Conservation (phyloP, 2,888 invertebrate genomes). For the Caenorhabditis sp. region DNA sequence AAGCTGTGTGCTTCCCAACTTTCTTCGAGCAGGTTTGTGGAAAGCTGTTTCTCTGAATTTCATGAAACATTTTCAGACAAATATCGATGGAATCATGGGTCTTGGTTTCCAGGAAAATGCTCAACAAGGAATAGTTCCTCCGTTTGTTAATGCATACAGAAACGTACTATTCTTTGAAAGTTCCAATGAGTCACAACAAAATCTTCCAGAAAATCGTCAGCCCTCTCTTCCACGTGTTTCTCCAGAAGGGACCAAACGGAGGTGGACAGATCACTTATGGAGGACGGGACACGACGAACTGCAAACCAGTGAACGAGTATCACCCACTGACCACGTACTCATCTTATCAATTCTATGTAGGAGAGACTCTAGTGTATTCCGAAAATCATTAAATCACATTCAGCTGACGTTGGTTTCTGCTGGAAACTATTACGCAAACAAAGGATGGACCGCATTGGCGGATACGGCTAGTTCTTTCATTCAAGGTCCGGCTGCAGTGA, state of each 20-base stretch:
- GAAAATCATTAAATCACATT: slow-evolving; percentile 4
- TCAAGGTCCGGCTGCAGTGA: slow-evolving; percentile 54
- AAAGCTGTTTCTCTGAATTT: background rate
- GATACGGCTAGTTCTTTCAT: slow-evolving; percentile 55
- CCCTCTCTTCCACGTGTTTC: slow-evolving; percentile 25
- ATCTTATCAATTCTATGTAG: slow-evolving; percentile 34
- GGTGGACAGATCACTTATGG: slow-evolving; percentile 31
- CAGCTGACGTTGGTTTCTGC: slow-evolving; percentile 26
- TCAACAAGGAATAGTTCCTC: slow-evolving; percentile 23
- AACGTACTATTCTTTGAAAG: background rate
- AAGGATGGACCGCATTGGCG: slow-evolving; percentile 28
- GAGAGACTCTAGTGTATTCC: background rate
- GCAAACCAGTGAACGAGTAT: slow-evolving; percentile 25
- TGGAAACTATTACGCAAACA: slow-evolving; percentile 19
- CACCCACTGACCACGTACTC: slow-evolving; percentile 30
- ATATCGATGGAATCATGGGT: slow-evolving; percentile 35
- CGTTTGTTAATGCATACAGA: slow-evolving; percentile 26
- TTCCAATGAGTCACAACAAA: too few species aligned
- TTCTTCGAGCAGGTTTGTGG: slow-evolving; percentile 16
- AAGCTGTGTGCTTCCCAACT: slow-evolving; percentile 12
- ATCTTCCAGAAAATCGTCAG: slow-evolving; percentile 17
- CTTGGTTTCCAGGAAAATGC: slow-evolving; percentile 9
- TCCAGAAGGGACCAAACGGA: slow-evolving; percentile 16
- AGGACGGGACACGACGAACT: slow-evolving; percentile 15
- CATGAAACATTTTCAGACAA: background rate